Percentiles rank a stretch among this genome's conserved stretches.
Evolutionary conservation across 2,888 invertebrate species (phyloP).

Genomic region (Leucoptera coffeella): DNA sequence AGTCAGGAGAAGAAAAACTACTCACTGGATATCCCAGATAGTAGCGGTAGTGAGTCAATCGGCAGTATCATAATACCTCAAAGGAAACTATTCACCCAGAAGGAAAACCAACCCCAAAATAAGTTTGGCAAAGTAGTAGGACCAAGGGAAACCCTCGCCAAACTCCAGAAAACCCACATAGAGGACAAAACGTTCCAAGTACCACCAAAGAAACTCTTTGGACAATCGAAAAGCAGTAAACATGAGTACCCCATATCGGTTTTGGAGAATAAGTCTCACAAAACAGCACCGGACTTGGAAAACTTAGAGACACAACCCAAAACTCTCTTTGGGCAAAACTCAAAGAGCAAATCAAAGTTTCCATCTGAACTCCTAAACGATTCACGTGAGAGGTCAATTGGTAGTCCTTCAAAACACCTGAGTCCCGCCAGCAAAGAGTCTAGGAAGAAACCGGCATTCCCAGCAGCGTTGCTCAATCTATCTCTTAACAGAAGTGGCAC

Average conservation of each 20-base stretch:
- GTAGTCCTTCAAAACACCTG: neutral
- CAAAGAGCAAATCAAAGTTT: conserved; percentile 1
- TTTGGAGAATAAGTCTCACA: neutral
- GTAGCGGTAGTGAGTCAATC: conserved; percentile 34
- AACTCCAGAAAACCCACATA: conserved; percentile 13
- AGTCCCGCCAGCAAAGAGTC: no score
- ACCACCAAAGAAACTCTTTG: conserved; percentile 1
- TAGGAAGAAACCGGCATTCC: conserved; percentile 12
- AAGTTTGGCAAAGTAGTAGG: conserved; percentile 16
- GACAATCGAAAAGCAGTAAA: conserved; percentile 13
- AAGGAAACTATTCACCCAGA: conserved; percentile 24
- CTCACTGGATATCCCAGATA: conserved; percentile 25
- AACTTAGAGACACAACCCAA: neutral
- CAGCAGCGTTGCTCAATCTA: conserved; percentile 19
- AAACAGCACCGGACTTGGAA: neutral
- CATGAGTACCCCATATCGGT: no score
- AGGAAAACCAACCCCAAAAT: conserved; percentile 16
- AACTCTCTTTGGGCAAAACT: no score
- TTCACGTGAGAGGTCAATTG: neutral
- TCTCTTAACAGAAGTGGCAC: conserved; percentile 21
- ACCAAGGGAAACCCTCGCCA: conserved; percentile 17
- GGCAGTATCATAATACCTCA: conserved; percentile 32
- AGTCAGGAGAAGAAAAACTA: conserved; percentile 25
- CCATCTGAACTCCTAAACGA: neutral
- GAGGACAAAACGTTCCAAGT: conserved; percentile 15